phyloP scores from a whole-genome alignment of 2,113 vertebrate genomes.

The Xenopus borealis region DNA sequence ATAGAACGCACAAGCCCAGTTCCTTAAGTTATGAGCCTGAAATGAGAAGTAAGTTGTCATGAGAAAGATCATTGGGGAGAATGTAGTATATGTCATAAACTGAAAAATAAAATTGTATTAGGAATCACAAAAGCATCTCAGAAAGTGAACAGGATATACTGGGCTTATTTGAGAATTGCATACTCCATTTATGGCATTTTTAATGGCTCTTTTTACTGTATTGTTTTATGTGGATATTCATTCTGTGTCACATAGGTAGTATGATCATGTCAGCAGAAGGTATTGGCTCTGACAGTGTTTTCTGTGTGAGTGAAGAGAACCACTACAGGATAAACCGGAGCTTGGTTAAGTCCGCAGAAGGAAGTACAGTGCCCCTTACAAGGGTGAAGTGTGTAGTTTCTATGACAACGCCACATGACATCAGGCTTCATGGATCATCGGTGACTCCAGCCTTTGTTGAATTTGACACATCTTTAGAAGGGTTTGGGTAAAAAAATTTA shows the following conservation, averaged over 20 bases:
- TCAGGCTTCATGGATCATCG: slow-evolving; percentile 90
- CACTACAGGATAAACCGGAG: slow-evolving; percentile 95
- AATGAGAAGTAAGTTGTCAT: slow-evolving; percentile 82
- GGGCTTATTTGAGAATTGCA: no score
- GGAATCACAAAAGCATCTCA: no score
- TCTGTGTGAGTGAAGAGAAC: slow-evolving; percentile 84
- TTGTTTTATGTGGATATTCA: no score
- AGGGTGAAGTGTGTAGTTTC: slow-evolving; percentile 97
- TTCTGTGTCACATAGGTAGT: slow-evolving; percentile 67
- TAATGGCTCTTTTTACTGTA: no score
- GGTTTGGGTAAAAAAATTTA: slow-evolving; percentile 81
- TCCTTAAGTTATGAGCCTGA: slow-evolving; percentile 91
- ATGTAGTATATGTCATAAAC: no score
- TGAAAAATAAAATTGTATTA: no score
- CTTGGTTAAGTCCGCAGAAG: slow-evolving; percentile 92
- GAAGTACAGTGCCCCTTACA: slow-evolving; percentile 92
- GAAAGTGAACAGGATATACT: no score
- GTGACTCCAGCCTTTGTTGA: slow-evolving; percentile 92
- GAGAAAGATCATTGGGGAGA: no score
- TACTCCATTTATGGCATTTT: no score
- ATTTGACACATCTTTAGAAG: slow-evolving; percentile 93
- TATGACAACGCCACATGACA: slow-evolving; percentile 98
- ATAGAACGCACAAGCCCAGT: slow-evolving; percentile 93
- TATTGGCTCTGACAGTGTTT: slow-evolving; percentile 90
- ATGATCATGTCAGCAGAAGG: slow-evolving; percentile 89